Evolutionary conservation across 2,888 invertebrate species (phyloP), one percentile per base, ranked within the genome.

Genomic region (Lithophane socia): DNA sequence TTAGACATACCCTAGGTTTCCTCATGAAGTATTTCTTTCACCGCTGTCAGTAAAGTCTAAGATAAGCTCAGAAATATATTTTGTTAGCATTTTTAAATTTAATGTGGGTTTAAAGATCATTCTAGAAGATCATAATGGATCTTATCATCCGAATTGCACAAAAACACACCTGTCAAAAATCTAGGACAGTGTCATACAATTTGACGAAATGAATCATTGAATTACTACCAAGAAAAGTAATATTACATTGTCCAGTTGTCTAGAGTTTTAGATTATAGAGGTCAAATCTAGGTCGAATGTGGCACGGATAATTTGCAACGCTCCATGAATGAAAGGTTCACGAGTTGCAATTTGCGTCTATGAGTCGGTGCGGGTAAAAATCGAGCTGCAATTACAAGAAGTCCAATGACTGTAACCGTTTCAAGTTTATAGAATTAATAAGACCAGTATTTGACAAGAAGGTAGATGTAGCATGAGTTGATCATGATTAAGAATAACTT

Each of bases 211-310:
- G 5, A 60, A 21, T 79, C 42, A 71, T 67, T 68, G 52, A 84
- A 71, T 64, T 67, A 37, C 16, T 42, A 13, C 13, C 16, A 80
- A 60, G 29, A 70, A 67, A 79, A 73, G 52, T 67, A n/a, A 37
- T 49, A 37, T 21, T 12, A 37, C n/a, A 69, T 65, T 85, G 56
- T 80, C 68, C 64, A 65, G 68, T 68, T n/a, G 71, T 69, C 77
- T 74, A 66, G 64, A 64, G 61, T 44, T 76, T 44, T 24, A 75
- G 37, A 74, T 66, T 71, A 73, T 64, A 69, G 68, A 82, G 78
- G 72, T 75, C 83, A 70, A 61, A 77, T 67, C 72, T 83, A 83
- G 80, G 76, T 73, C 66, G 18, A 42, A 70, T 73, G 58, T 70
- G 73, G 64, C 70, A 79, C 24, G 47, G n/a, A 71, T 75, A 77